Evolutionary conservation across 2,797 vertebrate species (phyloP), one percentile per base, ranked within the genome.

Genomic region (Muraenolepis orangiensis): DNA sequence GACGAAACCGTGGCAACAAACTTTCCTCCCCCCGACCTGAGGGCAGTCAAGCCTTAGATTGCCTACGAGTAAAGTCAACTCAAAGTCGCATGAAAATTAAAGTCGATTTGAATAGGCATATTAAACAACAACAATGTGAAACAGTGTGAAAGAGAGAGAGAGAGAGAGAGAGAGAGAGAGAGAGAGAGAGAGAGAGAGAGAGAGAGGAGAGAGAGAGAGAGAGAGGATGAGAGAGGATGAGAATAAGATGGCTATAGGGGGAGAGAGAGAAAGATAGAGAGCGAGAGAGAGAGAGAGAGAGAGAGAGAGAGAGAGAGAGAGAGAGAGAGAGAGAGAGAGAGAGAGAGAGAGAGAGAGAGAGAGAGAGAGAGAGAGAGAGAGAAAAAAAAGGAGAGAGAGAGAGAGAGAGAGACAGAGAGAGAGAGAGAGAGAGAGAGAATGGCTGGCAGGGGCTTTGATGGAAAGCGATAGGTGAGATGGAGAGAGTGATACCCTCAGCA

Each of bases 391-490:
- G 46, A 51, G 42, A 8, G 46, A 57, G 3, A 57, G 20, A n/a
- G 46, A 61, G 26, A 30, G 64, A 66, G 28, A 29, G 12, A 28
- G 64, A 67, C 12, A 31, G 66, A 67, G 28, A 67, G 66, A 67
- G 29, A 66, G 64, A 66, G 26, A 66, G 23, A 29, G 3, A 12
- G 28, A 7, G 23, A 14, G 11, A 11, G 6, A 18, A 8, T 72
- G 12, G 18, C 11, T 51, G 72, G 36, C 72, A 29, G 81, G 81
- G 81, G 80, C 74, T 81, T 71, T 51, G 82, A 86, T 83, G 70
- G 78, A 82, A 86, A 72, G 78, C 87, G 87, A 87, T 88, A 80
- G 84, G 86, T 84, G 86, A 86, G 87, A 89, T 86, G 80, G 79
- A 74, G 64, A 72, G 72, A 78, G 72, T 11, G 74, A 85, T 80